Evolutionary conservation across 23 tunicate species (phyloP).

Genomic region (Trididemnum clinides): DNA sequence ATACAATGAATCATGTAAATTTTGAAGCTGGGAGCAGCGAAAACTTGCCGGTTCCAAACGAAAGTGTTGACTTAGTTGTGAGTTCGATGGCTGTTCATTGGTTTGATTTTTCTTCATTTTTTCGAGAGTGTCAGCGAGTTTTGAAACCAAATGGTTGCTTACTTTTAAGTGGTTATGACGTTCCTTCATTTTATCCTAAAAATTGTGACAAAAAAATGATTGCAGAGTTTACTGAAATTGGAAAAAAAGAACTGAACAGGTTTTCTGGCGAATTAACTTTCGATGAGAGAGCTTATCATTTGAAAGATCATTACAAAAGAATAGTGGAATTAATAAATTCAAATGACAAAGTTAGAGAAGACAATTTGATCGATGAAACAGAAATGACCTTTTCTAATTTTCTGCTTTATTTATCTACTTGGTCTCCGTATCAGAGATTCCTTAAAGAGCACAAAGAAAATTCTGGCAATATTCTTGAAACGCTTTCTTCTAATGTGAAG

Average conservation of each 20-base stretch:
- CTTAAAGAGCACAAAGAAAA: slow-evolving; percentile 21
- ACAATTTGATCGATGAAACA: background rate
- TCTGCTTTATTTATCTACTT: slow-evolving; percentile 21
- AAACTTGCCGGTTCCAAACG: slow-evolving; percentile 27
- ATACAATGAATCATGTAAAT: background rate
- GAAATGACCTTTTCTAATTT: slow-evolving; percentile 11
- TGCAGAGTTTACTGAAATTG: background rate
- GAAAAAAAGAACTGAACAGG: background rate
- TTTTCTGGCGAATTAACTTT: background rate
- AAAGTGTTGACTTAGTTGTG: slow-evolving; percentile 48
- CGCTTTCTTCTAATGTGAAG: background rate
- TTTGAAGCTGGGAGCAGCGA: slow-evolving; percentile 39
- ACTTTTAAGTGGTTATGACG: slow-evolving; percentile 25
- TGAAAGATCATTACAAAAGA: slow-evolving; percentile 26
- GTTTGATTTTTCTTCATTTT: slow-evolving; percentile 51
- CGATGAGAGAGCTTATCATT: slow-evolving; percentile 18
- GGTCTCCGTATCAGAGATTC: slow-evolving; percentile 52
- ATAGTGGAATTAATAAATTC: slow-evolving; percentile 21
- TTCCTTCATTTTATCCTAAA: slow-evolving; percentile 12
- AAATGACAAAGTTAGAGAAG: slow-evolving; percentile 4
- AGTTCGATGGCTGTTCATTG: slow-evolving; percentile 61
- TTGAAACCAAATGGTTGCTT: slow-evolving; percentile 53
- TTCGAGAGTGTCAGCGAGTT: slow-evolving; percentile 44
- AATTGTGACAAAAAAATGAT: background rate
- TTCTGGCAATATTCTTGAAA: background rate